Evolutionary conservation across 2,888 invertebrate species (phyloP).

Genomic region (Ichneumoninae sp.): DNA sequence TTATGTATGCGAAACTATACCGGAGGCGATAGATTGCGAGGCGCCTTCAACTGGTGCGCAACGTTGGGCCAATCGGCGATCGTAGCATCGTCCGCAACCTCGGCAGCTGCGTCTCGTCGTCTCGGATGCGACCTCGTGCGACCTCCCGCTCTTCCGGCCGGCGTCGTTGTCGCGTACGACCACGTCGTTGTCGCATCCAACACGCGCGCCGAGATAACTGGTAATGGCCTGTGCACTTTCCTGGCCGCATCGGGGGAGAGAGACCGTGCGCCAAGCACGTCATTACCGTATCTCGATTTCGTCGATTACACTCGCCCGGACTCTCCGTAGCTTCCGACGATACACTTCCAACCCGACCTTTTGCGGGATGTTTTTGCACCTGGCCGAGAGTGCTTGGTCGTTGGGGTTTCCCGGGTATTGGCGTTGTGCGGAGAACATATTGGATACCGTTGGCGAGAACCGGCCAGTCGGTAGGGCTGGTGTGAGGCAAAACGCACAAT

Average conservation of each 20-base stretch:
- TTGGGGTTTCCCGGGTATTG: too few relatives aligned
- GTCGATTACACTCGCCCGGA: slow-evolving; percentile 67
- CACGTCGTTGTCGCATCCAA: slow-evolving; percentile 24
- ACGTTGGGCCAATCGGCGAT: not conserved
- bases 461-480: too few relatives aligned
- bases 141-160: slow-evolving; percentile 56
- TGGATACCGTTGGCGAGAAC: too few relatives aligned
- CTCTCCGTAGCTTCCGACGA: not conserved
- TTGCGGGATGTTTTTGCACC: not conserved
- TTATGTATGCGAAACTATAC: not conserved
- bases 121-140: not conserved
- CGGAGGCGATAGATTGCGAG: not conserved
- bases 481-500: too few relatives aligned
- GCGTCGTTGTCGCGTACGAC: slow-evolving; percentile 69
- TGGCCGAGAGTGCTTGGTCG: too few relatives aligned
- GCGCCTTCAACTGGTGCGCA: not conserved
- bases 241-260: slow-evolving; percentile 66
- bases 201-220: slow-evolving; percentile 73
- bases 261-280: slow-evolving; percentile 67
- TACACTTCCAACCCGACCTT: not conserved
- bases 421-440: too few relatives aligned
- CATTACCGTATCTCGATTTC: slow-evolving; percentile 76
- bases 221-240: slow-evolving; percentile 74
- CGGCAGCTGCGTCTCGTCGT: not conserved
- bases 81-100: not conserved